Evolutionary conservation across 2,113 vertebrate genomes (phyloP).

Genomic region (Copsychus sechellarum): DNA sequence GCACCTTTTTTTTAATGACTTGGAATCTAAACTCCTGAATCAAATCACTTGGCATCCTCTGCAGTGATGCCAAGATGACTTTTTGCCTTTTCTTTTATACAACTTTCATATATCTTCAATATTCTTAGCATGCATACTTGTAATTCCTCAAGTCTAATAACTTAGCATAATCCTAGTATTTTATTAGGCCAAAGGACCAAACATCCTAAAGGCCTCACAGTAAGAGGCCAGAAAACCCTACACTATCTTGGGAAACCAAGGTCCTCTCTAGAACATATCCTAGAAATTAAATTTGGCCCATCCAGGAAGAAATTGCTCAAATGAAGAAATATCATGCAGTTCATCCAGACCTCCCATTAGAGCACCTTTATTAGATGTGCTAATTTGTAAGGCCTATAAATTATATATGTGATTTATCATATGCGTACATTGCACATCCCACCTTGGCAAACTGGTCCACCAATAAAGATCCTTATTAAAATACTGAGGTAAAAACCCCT

Average conservation of each 20-base stretch:
- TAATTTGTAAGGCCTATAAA: not conserved
- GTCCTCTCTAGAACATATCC: not conserved
- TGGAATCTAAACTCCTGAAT: not conserved
- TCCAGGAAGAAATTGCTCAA: not conserved
- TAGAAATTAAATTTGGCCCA: not conserved
- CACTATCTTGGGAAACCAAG: not conserved
- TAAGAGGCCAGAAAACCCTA: no score
- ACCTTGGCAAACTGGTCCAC: no score
- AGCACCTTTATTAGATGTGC: not conserved
- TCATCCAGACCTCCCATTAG: not conserved
- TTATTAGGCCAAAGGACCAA: not conserved
- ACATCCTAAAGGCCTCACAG: no score
- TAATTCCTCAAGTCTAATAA: not conserved
- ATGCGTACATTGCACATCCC: not conserved
- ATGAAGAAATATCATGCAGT: not conserved
- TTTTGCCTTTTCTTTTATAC: not conserved
- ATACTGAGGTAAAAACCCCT: not conserved
- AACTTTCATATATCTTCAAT: not conserved
- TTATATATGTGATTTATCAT: rapidly evolving
- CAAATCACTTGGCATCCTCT: not conserved
- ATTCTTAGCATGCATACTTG: not conserved
- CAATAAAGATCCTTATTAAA: not conserved
- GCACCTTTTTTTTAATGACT: not conserved
- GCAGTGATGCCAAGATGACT: not conserved
- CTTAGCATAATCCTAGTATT: not conserved